Evolutionary conservation across 1,140 invertebrate genomes (phyloP).

Genomic region (Dysdera silvatica): DNA sequence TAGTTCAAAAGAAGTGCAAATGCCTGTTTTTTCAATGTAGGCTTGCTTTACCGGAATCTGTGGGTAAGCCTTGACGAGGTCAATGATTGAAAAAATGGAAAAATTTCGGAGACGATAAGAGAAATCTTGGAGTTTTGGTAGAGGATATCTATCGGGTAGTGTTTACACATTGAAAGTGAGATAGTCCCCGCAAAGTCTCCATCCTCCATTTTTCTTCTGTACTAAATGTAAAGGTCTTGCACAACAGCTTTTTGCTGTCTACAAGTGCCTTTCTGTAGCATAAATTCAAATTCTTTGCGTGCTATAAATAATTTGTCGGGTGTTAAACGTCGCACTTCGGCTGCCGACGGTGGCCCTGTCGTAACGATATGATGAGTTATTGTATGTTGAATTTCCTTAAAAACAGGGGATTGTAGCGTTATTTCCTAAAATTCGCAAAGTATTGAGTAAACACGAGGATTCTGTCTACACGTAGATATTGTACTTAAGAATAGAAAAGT

Average conservation of each 20-base stretch:
- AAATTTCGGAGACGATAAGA: neutral
- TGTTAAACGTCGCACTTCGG: constrained; percentile 3
- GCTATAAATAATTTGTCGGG: neutral
- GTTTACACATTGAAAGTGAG: constrained; percentile 10
- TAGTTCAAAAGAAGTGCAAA: constrained; percentile 19
- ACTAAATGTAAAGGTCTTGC: constrained; percentile 34
- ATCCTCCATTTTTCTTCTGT: constrained; percentile 23
- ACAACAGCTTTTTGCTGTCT: constrained; percentile 27
- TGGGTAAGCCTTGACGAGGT: constrained; percentile 12
- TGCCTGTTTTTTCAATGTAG: constrained; percentile 25
- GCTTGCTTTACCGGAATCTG: constrained; percentile 18
- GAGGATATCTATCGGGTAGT: constrained; percentile 24
- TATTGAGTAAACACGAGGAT: neutral
- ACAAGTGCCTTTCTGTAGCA: constrained; percentile 17
- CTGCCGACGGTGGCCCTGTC: neutral
- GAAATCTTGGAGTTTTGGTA: constrained; percentile 24
- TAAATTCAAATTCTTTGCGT: constrained; percentile 20
- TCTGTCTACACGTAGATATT: neutral
- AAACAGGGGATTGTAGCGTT: neutral
- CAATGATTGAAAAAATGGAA: constrained; percentile 19
- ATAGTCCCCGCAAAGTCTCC: constrained; percentile 21
- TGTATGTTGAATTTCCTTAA: neutral
- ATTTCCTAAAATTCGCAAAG: constrained; percentile 8
- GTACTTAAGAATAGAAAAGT: neutral
- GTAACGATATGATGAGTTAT: constrained; percentile 15